phyloP scores from a whole-genome alignment of 1,140 invertebrate species.

The Lepidostoma basale region DNA sequence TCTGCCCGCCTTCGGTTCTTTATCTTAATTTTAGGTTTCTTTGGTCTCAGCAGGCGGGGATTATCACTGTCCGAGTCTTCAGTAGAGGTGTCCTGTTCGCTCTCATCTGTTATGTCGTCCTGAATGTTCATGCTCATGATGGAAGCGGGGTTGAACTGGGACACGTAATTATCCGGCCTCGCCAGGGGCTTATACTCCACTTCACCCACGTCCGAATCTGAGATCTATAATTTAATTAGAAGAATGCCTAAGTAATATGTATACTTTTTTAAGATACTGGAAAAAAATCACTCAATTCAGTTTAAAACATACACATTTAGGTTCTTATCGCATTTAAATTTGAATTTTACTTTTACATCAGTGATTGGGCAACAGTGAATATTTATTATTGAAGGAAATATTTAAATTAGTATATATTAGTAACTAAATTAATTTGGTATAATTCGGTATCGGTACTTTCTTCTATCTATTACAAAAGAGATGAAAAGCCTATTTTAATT shows the following conservation, averaged over 20 bases:
- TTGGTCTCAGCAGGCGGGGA: constrained; percentile 10
- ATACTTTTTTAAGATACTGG: not conserved
- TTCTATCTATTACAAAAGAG: no score
- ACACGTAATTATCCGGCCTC: constrained; percentile 34
- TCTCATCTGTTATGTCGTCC: constrained; percentile 40
- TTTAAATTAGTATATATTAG: no score
- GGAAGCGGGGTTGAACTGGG: constrained; percentile 34
- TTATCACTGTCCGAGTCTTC: constrained; percentile 43
- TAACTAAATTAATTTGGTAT: no score
- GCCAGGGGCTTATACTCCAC: constrained; percentile 38
- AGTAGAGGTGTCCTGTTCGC: constrained; percentile 35
- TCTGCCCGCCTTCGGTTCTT: constrained; percentile 19
- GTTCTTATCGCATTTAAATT: no score
- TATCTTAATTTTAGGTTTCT: constrained; percentile 41
- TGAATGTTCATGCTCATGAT: constrained; percentile 43
- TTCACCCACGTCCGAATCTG: constrained; percentile 37
- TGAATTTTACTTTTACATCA: no score
- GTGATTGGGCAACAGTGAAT: no score
- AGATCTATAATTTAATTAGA: constrained; percentile 23
- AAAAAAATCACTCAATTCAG: no score
- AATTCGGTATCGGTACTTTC: no score
- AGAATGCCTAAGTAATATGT: not conserved
- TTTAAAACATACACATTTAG: no score
- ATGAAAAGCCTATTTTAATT: no score
- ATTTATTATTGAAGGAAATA: no score